Base-by-base conservation (phyloP, 1,140 invertebrate genomes). In the Lordiphosa stackelbergi region DNA sequence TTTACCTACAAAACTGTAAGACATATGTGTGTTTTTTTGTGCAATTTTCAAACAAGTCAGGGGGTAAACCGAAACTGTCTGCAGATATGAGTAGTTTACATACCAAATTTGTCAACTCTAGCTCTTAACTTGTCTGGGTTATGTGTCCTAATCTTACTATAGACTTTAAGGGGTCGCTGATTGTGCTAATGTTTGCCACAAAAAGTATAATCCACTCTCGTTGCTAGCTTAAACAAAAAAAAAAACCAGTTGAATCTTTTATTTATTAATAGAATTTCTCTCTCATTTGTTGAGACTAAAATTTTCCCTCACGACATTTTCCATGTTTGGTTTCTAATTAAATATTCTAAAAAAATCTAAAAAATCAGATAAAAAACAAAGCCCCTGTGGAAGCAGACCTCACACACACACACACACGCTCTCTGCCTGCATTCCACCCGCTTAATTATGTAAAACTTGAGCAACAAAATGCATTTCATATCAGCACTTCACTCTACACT, bases 401-500 rank as follows among this genome's bases (percentile, higher is more conserved):
- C 56, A 60, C 66, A 69, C 62, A 52, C 19, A 4, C 19, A 16
- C 16, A 16, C 16, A 16, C 1, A 16, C 53, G 36, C 5, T 19
- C 19, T 24, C 19, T 12, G 10, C 19, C 36, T 31, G 51, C 51
- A 42, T 40, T 42, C 48, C 43, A 19, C 38, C 12, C 68, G 63
- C 53, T 49, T 65, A 83, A 75, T 75, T 75, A 83, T 75, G 75
- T 81, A 71, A 79, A 71, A 59, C 42, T 43, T 42, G 41, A 58
- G 61, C 60, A 38, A 62, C 45, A 55, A 60, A 71, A 69, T 75
- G 77, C 71, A 64, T 54, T 81, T 61, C 52, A 51, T 75, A 81
- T 70, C 74, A 70, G 46, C 63, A 57, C 74, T 60, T 31, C n/a
- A 28, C 47, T 51, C 36, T 66, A 56, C 40, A 2, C 16, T 1